These are phyloP conservation scores for Lutjanus campechanus DNA, from an alignment of 2,797 vertebrate species.

Conservation along the genomic window DNA sequence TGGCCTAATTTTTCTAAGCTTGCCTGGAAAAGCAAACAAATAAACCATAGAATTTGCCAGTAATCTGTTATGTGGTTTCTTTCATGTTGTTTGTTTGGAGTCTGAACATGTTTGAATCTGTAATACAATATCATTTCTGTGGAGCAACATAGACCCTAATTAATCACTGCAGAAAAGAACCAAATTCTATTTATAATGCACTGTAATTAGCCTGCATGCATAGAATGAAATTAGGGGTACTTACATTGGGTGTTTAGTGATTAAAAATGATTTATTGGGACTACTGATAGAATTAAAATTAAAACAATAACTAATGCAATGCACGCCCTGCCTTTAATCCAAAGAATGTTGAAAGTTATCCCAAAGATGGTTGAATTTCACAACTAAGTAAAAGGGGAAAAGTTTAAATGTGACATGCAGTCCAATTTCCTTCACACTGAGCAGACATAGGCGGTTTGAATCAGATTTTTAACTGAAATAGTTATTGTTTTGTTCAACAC, in stretches of 20 bases:
- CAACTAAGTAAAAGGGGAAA: neutral
- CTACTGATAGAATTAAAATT: slow-evolving; percentile 39
- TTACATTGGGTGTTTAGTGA: slow-evolving; percentile 56
- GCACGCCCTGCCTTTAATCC: slow-evolving; percentile 15
- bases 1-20: slow-evolving; percentile 38
- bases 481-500: slow-evolving; percentile 14
- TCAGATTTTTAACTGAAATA: slow-evolving; percentile 17
- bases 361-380: slow-evolving; percentile 24
- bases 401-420: neutral
- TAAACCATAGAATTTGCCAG: slow-evolving; percentile 10
- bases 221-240: slow-evolving; percentile 55
- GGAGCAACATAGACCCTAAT: slow-evolving; percentile 59
- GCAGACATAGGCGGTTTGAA: slow-evolving; percentile 17
- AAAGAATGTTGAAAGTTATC: slow-evolving; percentile 28
- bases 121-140: slow-evolving; percentile 54
- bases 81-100: slow-evolving; percentile 60
- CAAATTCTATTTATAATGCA: slow-evolving; percentile 61
- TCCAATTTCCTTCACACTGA: slow-evolving; percentile 9
- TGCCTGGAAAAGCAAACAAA: slow-evolving; percentile 19
- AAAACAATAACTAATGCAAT: slow-evolving; percentile 31
- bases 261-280: slow-evolving; percentile 73
- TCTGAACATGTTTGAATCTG: slow-evolving; percentile 52
- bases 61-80: slow-evolving; percentile 30
- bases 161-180: slow-evolving; percentile 65
- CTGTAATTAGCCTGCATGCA: slow-evolving; percentile 63